Evolutionary conservation across 2,888 invertebrate genomes (phyloP), one percentile per base, ranked within the genome.

Genomic region (Aspidiotus rigidus): DNA sequence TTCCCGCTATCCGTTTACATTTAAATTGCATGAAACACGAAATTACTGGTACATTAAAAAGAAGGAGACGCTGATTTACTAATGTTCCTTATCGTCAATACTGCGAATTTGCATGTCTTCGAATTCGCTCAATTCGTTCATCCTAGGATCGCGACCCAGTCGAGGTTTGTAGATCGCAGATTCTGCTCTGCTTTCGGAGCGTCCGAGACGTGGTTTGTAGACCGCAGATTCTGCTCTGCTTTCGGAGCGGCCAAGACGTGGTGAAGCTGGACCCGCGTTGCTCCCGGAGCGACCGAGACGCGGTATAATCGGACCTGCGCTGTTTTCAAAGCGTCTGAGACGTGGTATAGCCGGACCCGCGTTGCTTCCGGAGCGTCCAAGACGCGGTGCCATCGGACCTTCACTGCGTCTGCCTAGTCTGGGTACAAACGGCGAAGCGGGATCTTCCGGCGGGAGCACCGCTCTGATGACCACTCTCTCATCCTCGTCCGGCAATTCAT

Each of bases 351-450:
- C 62, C n/a, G 69, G 61, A n/a, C 55, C 69, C 42, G 61, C 55
- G 54, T 13, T 62, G 16, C 41, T 63, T 55, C 63, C 63, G 41
- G 62, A 62, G 56, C 69, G 53, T 15, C 69, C 69, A 9, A 69
- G 63, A 40, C 69, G 69, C 49, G 69, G 69, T 69, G 57, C 28
- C 7, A 69, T 42, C 42, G 62, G 57, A 41, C 39, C 56, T 57
- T 56, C 54, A 57, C 56, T 57, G 53, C 71, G 71, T 39, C 73
- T 73, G 59, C 74, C 74, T 57, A 73, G 72, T 70, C 75, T 73
- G 1, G 76, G 76, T 60, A 73, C 74, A 74, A 77, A 77, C 6
- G 76, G 75, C 49, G 69, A 71, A 41, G 69, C 70, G 15, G 28
- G 5, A 3, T 28, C 28, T 5, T 28, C 2, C 28, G 28, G 28